Conservation (phyloP, 2,113 vertebrate genomes). For the Myanophis thanlyinensis region DNA sequence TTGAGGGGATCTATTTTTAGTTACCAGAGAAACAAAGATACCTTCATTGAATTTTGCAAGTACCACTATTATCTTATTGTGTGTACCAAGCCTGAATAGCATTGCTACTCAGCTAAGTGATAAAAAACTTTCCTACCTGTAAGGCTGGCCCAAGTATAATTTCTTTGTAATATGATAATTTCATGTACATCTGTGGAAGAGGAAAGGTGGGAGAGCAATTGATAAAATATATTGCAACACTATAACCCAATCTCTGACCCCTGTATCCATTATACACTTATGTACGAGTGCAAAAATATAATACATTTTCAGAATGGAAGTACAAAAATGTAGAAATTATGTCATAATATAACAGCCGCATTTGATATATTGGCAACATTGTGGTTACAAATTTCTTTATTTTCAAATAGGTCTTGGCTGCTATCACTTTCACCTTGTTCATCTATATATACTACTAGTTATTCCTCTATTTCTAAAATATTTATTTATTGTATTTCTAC, state of each 20-base stretch:
- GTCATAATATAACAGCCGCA: neutral
- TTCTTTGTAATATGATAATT: neutral
- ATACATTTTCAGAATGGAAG: neutral
- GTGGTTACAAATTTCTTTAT: neutral
- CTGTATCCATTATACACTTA: neutral
- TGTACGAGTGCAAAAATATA: neutral
- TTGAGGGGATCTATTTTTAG: neutral
- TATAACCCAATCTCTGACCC: neutral
- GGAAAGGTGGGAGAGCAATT: neutral
- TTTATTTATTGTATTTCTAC: neutral
- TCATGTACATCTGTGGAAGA: neutral
- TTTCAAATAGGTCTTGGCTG: neutral
- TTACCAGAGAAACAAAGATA: fast-evolving
- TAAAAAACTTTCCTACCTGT: neutral
- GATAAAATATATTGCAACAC: neutral
- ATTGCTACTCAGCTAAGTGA: neutral
- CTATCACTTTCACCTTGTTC: neutral
- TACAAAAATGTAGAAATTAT: neutral
- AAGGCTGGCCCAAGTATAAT: neutral
- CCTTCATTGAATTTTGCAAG: neutral
- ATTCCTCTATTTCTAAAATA: neutral
- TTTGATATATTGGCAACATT: neutral
- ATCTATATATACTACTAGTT: neutral
- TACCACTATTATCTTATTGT: neutral
- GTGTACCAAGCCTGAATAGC: too few species aligned